Percentiles rank a stretch among this genome's conserved stretches.
phyloP scores from a whole-genome alignment of 1,140 invertebrate genomes.

The Batillaria attramentaria region DNA sequence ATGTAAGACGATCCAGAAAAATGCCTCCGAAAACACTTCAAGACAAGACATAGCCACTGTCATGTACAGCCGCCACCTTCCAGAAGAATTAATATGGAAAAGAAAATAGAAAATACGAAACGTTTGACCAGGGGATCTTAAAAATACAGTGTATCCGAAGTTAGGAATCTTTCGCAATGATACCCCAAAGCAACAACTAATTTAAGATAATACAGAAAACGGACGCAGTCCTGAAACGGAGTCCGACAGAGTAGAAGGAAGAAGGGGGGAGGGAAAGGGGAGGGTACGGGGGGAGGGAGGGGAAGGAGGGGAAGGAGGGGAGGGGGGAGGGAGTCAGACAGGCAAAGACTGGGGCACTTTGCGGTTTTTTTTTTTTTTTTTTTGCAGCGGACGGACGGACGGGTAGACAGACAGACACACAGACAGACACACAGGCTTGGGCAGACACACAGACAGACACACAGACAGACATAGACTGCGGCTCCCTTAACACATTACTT shows the following conservation, averaged over 20 bases:
- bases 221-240: neutral
- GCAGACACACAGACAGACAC: neutral
- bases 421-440: neutral
- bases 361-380: too few species aligned
- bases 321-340: neutral
- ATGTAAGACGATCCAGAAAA: neutral
- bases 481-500: too few species aligned
- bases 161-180: too few species aligned
- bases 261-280: neutral
- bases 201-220: conserved; percentile 12
- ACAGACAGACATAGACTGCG: neutral
- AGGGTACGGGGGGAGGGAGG: neutral
- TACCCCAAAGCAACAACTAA: neutral
- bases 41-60: too few species aligned
- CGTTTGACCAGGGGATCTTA: too few species aligned
- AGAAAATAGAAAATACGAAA: too few species aligned
- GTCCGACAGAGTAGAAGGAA: neutral
- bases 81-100: too few species aligned
- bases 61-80: too few species aligned
- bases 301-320: neutral
- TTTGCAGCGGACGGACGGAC: too few species aligned
- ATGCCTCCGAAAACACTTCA: neutral
- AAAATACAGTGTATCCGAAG: too few species aligned
- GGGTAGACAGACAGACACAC: too few species aligned
- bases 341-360: too few species aligned